Evolutionary conservation across 92 coral and sea anemone genomes (phyloP), one percentile per base, ranked within the genome.

Genomic region (Muricea muricata): DNA sequence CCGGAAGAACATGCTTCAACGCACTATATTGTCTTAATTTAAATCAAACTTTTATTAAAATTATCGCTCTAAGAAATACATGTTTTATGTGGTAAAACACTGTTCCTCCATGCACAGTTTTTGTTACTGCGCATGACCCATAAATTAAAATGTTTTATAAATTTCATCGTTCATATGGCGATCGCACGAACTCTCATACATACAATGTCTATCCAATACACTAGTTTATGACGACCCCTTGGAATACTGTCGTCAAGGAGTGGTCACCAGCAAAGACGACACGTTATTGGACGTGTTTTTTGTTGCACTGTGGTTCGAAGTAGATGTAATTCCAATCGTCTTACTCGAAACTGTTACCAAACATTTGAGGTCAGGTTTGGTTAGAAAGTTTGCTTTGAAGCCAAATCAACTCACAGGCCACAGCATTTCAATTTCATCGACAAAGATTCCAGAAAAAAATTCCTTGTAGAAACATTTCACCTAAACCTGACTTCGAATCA

Each of bases 401-500:
- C n/a, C n/a, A 72, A 11, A 47, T 29, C 55, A 72, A 42, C 26
- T 11, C 78, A 72, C 14, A 34, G 40, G 1, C 7, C 78, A 72
- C 42, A 24, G 25, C 10, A 13, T 6, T 72, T 24, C 15, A 40
- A 24, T 40, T 72, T 17, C 78, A 72, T 25, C 78, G 30, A 13
- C 78, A 72, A 47, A 47, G n/a, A 72, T 40, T 40, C 12, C 18
- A 4, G 3, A 17, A 35, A 30, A 14, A 26, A 21, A 9, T 41
- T 29, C 20, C 12, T 72, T 18, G 78, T 42, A 3, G 78, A 55
- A 21, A 40, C 52, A 20, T 72, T 72, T 40, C 78, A 57, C 12
- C 54, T 72, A 40, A 72, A 32, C 30, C 15, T 72, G 10, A 72
- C 78, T 15, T 57, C 78, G 13, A 21, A n/a, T 47, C 78, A 72